Evolutionary conservation across 64 coral and sea anemone species (phyloP).

Genomic region (Montipora sp.): DNA sequence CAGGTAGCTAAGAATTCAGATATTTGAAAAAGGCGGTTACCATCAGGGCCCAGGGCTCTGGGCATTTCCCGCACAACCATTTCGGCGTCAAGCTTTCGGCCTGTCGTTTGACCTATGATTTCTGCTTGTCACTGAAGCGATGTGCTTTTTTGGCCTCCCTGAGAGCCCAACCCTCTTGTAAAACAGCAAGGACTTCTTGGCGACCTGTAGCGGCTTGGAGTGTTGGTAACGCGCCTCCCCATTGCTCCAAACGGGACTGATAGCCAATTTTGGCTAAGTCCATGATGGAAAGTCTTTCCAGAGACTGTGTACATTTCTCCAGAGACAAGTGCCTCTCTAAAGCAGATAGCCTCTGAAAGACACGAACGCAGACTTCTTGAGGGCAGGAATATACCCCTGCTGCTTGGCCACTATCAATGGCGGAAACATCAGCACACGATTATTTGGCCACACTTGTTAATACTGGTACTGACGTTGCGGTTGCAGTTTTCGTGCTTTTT

Average conservation of each 20-base stretch:
- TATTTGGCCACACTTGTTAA: no score
- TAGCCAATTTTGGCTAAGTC: conserved; percentile 20
- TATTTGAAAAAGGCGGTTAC: conserved; percentile 36
- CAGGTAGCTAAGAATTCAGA: conserved; percentile 31
- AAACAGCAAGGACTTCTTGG: background rate
- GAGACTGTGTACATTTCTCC: background rate
- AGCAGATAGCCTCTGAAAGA: conserved; percentile 21
- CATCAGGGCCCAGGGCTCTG: conserved; percentile 20
- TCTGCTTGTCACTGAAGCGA: conserved; percentile 52
- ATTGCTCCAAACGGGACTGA: conserved; percentile 25
- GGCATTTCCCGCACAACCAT: conserved; percentile 25
- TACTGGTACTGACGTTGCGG: no score
- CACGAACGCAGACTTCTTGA: background rate
- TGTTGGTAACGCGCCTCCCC: conserved; percentile 45
- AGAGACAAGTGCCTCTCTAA: conserved; percentile 16
- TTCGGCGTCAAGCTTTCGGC: conserved; percentile 49
- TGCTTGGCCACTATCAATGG: no score
- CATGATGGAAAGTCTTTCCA: background rate
- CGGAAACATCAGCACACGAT: no score
- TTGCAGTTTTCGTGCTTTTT: no score
- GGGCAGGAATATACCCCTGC: conserved; percentile 8
- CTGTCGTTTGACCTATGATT: conserved; percentile 40
- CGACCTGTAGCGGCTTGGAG: background rate
- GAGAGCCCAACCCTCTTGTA: conserved; percentile 52
- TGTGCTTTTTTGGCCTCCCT: conserved; percentile 43